Percentiles rank a stretch among this genome's conserved stretches.
phyloP scores from a whole-genome alignment of 2,888 invertebrate genomes.

The Idaea aversata region DNA sequence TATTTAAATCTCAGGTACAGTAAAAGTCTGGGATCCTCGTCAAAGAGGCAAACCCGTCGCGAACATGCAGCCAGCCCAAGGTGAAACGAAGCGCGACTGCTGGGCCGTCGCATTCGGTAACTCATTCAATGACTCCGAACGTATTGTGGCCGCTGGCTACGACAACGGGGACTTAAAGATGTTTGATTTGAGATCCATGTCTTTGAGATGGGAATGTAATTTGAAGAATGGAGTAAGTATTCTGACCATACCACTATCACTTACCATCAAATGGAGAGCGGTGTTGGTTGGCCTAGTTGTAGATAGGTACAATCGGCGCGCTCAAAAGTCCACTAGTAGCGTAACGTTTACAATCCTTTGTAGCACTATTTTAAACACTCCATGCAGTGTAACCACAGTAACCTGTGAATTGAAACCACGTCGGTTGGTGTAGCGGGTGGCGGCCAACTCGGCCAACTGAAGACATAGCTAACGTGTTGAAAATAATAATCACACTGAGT shows the following conservation, averaged over 20 bases:
- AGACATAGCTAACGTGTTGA: too few species aligned
- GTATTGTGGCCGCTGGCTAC: slow-evolving; percentile 94
- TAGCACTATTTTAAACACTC: too few species aligned
- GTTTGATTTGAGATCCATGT: slow-evolving; percentile 92
- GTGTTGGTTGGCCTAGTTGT: neutral
- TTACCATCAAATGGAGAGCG: neutral
- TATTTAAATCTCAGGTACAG: slow-evolving; percentile 84
- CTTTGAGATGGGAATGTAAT: slow-evolving; percentile 93
- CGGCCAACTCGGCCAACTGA: too few species aligned
- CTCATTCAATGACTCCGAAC: slow-evolving; percentile 91
- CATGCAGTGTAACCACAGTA: too few species aligned
- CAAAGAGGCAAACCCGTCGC: slow-evolving; percentile 94
- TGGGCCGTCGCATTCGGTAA: slow-evolving; percentile 97
- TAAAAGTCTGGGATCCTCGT: slow-evolving; percentile 97
- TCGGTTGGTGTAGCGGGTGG: too few species aligned
- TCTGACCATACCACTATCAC: neutral
- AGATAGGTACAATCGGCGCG: too few species aligned
- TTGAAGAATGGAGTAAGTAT: slow-evolving; percentile 90
- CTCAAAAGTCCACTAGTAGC: too few species aligned
- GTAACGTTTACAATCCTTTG: too few species aligned
- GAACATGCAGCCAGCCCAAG: slow-evolving; percentile 88
- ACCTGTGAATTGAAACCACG: too few species aligned
- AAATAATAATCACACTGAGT: too few species aligned
- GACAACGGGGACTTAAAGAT: slow-evolving; percentile 98
- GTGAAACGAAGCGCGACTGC: slow-evolving; percentile 90